Base-by-base conservation (phyloP, 2,888 invertebrate genomes). In the Noctua fimbriata region DNA sequence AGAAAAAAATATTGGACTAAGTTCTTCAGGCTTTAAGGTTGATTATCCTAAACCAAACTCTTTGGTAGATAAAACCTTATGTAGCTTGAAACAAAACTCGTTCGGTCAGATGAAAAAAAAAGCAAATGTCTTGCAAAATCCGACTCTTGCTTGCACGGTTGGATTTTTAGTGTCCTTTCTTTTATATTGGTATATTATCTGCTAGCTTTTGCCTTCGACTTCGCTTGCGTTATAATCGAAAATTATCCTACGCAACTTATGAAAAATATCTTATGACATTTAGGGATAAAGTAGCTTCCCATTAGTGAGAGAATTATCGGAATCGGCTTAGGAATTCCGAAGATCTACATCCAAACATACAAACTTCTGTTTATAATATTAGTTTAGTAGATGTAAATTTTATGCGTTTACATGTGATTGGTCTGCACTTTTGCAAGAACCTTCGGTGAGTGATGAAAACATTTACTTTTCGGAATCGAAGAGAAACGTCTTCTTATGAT, bases 51-150 rank as follows among this genome's bases (percentile, higher is more conserved):
- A 41, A 28, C 0, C 63, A 32, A 69, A 9, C 55, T 32, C 24
- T 49, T 12, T 49, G 10, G 32, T 76, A 28, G 14, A 28, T 49
- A 28, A 7, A 55, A 24, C 76, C 52, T 36, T 66, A 24, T 52
- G 16, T 44, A 2, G 41, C 6, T 32, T 36, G 21, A 70, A 55
- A 81, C 36, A 79, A 84, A 91, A 90, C 91, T 82, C 18, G 91
- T 87, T 90, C 76, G 75, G 58, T 69, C 24, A 70, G 66, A 71
- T 67, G 74, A 79, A 87, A 83, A 87, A 82, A 89, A 90, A 90
- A 86, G 88, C 70, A 83, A 41, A 82, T 76, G 84, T 83, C 88
- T 89, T 89, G 89, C 86, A 84, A 89, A 89, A 84, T 82, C 58
- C 28, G 32, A 66, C 44, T 55, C 47, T 76, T 60, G 67, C 47